Evolutionary conservation across 2,113 vertebrate genomes (phyloP).

Genomic region (Rhinolophus sinicus): DNA sequence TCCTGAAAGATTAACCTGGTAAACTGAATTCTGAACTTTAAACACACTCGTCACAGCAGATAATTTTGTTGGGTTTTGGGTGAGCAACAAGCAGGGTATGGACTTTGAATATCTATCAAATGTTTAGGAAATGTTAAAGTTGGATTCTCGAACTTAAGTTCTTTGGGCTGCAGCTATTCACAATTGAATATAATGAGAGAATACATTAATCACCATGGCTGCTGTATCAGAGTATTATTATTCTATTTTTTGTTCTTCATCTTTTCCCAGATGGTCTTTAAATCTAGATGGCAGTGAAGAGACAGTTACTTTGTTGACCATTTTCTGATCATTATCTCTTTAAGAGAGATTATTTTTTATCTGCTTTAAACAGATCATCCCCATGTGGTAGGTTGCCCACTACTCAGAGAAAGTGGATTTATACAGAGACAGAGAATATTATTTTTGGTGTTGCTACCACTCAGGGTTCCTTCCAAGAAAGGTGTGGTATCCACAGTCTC

Average conservation of each 20-base stretch:
- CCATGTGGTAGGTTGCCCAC: neutral
- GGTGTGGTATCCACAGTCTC: neutral
- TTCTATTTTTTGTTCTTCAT: neutral
- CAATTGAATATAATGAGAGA: neutral
- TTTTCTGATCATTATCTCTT: slow-evolving; percentile 20
- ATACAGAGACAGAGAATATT: neutral
- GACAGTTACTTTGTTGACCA: neutral
- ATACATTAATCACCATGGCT: neutral
- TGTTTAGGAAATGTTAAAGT: neutral
- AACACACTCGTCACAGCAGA: neutral
- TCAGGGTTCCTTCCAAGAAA: neutral
- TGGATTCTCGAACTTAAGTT: neutral
- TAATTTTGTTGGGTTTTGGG: neutral
- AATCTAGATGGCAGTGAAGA: neutral
- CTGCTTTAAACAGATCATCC: neutral
- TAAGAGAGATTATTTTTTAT: neutral
- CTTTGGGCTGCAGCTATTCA: neutral
- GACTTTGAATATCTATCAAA: neutral
- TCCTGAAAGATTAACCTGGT: neutral
- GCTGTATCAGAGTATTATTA: neutral
- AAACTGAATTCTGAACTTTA: neutral
- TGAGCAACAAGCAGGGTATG: neutral
- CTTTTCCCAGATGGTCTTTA: neutral
- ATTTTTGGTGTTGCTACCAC: neutral
- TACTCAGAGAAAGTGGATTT: neutral